Evolutionary conservation across 2,113 vertebrate species (phyloP).

Genomic region (Nerophis ophidion): DNA sequence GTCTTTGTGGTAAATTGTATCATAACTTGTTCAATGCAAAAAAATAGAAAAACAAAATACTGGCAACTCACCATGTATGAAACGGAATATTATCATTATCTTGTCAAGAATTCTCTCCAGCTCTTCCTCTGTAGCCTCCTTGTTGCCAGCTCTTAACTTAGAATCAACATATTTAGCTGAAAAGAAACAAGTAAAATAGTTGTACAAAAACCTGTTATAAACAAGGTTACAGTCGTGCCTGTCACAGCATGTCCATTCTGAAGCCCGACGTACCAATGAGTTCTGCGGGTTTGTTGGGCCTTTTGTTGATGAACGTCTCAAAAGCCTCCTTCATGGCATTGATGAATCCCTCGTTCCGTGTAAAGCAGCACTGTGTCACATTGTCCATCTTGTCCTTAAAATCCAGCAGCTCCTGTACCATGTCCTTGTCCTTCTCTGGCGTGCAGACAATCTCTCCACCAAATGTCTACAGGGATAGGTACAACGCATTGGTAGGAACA

Average conservation of each 20-base stretch:
- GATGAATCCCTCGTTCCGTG: conserved; percentile 95
- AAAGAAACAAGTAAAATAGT: neutral
- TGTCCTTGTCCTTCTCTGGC: conserved; percentile 98
- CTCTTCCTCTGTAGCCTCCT: conserved; percentile 97
- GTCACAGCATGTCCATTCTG: neutral
- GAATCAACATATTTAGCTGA: conserved; percentile 97
- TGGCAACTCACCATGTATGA: conserved; percentile 85
- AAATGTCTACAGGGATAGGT: conserved; percentile 76
- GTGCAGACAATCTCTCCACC: conserved; percentile 98
- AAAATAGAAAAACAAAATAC: neutral
- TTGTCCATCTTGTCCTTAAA: conserved; percentile 99
- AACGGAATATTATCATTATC: conserved; percentile 99
- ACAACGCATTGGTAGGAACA: neutral
- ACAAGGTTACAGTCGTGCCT: neutral
- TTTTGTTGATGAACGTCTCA: conserved; percentile 98
- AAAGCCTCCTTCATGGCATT: conserved; percentile 99
- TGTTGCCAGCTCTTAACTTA: conserved; percentile 94
- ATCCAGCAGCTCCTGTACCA: conserved; percentile 97
- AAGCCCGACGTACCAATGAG: conserved; percentile 80
- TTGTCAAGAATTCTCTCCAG: conserved; percentile 98
- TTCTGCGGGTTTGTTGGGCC: conserved; percentile 97
- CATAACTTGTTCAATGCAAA: neutral
- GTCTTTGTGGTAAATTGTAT: no score
- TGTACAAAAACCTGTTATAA: neutral
- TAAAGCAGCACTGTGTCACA: conserved; percentile 90